A percentile compares a stretch with the other conserved stretches of the same genome.
phyloP scores from a whole-genome alignment of 2,113 vertebrate species.

The Gila orcuttii region DNA sequence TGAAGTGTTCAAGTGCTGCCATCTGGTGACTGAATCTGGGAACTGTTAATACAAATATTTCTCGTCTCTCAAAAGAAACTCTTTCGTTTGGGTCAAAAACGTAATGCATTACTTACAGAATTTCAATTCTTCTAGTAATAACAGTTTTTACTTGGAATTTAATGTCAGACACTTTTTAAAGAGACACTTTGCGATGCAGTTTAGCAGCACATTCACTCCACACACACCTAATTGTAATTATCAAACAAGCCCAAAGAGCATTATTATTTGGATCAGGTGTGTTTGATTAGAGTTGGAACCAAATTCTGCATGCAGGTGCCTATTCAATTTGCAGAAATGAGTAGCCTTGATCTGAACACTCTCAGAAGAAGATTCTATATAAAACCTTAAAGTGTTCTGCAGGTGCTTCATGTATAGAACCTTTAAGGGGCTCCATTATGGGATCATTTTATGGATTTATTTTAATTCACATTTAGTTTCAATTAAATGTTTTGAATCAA shows the following conservation, averaged over 20 bases:
- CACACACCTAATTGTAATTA: not conserved
- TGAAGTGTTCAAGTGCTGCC: conserved; percentile 34
- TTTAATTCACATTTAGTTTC: too few relatives aligned
- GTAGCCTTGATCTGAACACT: too few relatives aligned
- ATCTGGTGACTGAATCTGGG: conserved; percentile 31
- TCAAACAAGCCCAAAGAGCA: not conserved
- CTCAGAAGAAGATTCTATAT: too few relatives aligned
- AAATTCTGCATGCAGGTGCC: not conserved
- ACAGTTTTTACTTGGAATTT: too few relatives aligned
- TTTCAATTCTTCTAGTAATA: too few relatives aligned
- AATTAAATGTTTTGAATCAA: too few relatives aligned
- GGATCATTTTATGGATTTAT: too few relatives aligned
- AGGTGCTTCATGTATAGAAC: too few relatives aligned
- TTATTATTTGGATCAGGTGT: not conserved
- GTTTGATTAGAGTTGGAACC: not conserved
- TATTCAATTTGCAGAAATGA: not conserved
- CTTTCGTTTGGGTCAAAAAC: too few relatives aligned
- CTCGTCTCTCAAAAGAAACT: not conserved
- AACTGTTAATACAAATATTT: not conserved
- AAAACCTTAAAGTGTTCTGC: too few relatives aligned
- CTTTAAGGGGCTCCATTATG: too few relatives aligned
- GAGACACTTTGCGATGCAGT: not conserved
- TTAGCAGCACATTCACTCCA: not conserved
- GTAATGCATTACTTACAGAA: not conserved
- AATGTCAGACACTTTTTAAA: too few relatives aligned